Conservation (phyloP, 2,797 vertebrate species). For the Sebastes minor region DNA sequence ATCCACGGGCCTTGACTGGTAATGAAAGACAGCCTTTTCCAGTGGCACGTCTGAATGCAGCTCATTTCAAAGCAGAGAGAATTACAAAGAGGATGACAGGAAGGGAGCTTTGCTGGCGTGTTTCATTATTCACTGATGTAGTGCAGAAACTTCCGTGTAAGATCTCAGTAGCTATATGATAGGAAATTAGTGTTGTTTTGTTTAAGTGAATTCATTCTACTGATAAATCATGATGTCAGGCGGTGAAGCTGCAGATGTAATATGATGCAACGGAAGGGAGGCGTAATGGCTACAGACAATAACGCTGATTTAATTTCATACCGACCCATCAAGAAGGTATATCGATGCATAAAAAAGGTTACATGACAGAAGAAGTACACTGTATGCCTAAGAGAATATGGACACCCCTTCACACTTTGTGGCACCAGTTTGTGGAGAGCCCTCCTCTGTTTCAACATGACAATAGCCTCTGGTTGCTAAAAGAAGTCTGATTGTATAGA, state of each 20-base stretch:
- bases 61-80: slow-evolving; percentile 42
- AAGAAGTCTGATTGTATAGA: neutral
- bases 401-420: neutral
- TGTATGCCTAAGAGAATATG: neutral
- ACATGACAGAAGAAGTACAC: neutral
- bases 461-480: neutral
- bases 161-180: neutral
- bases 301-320: neutral
- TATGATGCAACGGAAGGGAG: neutral
- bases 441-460: neutral
- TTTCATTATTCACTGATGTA: slow-evolving; percentile 21
- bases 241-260: neutral
- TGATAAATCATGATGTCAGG: slow-evolving; percentile 6
- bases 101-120: neutral
- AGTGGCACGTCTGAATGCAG: slow-evolving; percentile 42
- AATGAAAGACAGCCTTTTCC: slow-evolving; percentile 65
- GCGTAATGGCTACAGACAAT: neutral
- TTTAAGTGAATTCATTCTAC: slow-evolving; percentile 2
- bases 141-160: neutral
- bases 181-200: neutral
- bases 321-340: neutral
- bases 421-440: too few species aligned
- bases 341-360: neutral
- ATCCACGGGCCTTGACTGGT: slow-evolving; percentile 58
- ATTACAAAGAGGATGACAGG: slow-evolving; percentile 32